phyloP scores from a whole-genome alignment of 2,113 vertebrate species.

The Regulus satrapa region DNA sequence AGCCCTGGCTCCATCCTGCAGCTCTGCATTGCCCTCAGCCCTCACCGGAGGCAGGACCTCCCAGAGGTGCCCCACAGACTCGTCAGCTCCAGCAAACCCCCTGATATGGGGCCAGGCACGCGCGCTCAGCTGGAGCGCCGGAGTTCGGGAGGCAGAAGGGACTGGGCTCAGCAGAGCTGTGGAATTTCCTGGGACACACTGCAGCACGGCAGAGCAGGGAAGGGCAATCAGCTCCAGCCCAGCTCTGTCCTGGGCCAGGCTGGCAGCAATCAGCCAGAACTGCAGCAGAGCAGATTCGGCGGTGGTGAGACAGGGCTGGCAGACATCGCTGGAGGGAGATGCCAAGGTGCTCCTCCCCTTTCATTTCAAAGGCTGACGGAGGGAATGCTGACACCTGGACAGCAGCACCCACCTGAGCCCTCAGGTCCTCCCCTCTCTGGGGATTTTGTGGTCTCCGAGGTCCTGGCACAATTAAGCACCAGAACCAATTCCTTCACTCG shows the following conservation, averaged over 20 bases:
- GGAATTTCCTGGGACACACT: fast-evolving
- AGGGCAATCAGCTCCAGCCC: not conserved
- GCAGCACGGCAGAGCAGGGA: not conserved
- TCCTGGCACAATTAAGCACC: not conserved
- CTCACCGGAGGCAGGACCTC: too few species aligned
- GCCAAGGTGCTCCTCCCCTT: not conserved
- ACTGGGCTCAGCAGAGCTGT: fast-evolving
- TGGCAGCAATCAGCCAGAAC: fast-evolving
- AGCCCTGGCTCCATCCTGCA: fast-evolving
- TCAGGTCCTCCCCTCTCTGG: not conserved
- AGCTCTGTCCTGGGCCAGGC: not conserved
- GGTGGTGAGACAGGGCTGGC: not conserved
- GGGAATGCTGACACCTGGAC: fast-evolving
- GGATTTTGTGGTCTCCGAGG: fast-evolving
- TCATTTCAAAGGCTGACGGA: not conserved
- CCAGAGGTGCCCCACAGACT: fast-evolving
- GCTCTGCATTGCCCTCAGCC: too few species aligned
- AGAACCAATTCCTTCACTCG: not conserved
- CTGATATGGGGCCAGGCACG: not conserved
- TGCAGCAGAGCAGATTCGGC: not conserved
- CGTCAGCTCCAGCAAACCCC: fast-evolving
- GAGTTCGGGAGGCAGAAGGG: not conserved
- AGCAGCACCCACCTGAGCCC: not conserved
- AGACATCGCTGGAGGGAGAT: not conserved
- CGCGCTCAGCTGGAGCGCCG: not conserved